Evolutionary conservation across 2,797 vertebrate genomes (phyloP).

Genomic region (Poecilia velifera): DNA sequence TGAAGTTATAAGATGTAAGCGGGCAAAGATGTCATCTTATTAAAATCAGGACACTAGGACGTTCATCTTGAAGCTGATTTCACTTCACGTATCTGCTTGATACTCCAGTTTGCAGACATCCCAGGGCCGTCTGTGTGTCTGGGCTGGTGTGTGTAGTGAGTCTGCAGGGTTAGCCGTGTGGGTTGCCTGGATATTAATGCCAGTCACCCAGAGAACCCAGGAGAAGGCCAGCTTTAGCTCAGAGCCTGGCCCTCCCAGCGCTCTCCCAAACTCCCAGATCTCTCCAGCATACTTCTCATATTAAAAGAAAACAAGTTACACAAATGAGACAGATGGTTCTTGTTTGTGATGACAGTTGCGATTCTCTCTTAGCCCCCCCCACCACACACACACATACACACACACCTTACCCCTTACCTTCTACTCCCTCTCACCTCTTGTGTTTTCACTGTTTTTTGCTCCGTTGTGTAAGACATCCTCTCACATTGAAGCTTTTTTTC

Average conservation of each 20-base stretch:
- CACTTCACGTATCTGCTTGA: constrained; percentile 19
- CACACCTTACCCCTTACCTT: neutral
- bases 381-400: too few species aligned
- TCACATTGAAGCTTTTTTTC: neutral
- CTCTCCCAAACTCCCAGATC: constrained; percentile 82
- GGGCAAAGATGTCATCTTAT: neutral
- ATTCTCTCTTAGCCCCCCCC: constrained; percentile 49
- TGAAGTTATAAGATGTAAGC: neutral
- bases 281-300: constrained; percentile 87
- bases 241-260: constrained; percentile 74
- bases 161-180: constrained; percentile 68
- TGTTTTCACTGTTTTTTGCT: constrained; percentile 40
- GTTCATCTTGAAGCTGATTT: constrained; percentile 11
- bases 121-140: neutral
- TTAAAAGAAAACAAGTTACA: constrained; percentile 91
- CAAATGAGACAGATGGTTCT: constrained; percentile 89
- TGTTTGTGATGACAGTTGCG: constrained; percentile 87
- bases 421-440: constrained; percentile 39
- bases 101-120: constrained; percentile 20
- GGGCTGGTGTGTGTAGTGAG: constrained; percentile 21
- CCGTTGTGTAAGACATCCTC: constrained; percentile 59
- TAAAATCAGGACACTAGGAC: neutral
- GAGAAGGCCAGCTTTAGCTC: constrained; percentile 71
- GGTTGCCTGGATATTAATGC: constrained; percentile 73
- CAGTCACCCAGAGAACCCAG: constrained; percentile 65